A percentile compares a stretch with the other conserved stretches of the same genome.
Evolutionary conservation across 2,888 invertebrate genomes (phyloP).

Genomic region (Drosophila kanekoi): DNA sequence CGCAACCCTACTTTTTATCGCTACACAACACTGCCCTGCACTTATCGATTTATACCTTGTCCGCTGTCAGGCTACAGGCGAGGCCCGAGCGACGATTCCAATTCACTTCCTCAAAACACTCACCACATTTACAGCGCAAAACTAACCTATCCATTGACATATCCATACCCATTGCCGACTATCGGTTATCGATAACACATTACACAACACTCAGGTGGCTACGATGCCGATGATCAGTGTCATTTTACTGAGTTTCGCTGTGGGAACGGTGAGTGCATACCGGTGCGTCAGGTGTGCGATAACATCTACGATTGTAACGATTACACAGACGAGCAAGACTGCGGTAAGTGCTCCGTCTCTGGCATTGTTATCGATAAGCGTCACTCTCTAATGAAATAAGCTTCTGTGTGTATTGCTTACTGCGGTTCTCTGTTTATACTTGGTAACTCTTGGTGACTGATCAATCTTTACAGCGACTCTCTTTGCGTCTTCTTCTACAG

Average conservation of each 20-base stretch:
- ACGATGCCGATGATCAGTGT: conserved; percentile 80
- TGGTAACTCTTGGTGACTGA: conserved; percentile 34
- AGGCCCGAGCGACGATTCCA: background rate
- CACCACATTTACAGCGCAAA: conserved; percentile 1
- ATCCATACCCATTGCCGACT: background rate
- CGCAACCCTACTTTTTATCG: background rate
- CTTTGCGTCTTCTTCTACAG: conserved; percentile 2
- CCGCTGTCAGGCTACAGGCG: conserved; percentile 12
- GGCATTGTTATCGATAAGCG: conserved; percentile 33
- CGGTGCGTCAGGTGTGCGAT: conserved; percentile 87
- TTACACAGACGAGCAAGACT: conserved; percentile 91
- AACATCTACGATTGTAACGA: conserved; percentile 89
- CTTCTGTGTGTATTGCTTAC: conserved; percentile 29
- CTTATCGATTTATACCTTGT: conserved; percentile 14
- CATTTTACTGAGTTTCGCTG: conserved; percentile 88
- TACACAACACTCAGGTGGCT: conserved; percentile 63
- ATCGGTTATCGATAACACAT: conserved; percentile 34
- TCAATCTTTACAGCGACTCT: conserved; percentile 10
- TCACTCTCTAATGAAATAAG: conserved; percentile 10
- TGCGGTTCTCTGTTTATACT: conserved; percentile 23
- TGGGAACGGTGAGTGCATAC: conserved; percentile 88
- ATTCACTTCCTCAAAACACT: background rate
- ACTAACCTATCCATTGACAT: conserved; percentile 5
- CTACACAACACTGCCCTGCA: conserved; percentile 35
- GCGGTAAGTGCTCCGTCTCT: conserved; percentile 88